Conservation (phyloP, 2,888 invertebrate genomes). For the Rhagonycha lutea region DNA sequence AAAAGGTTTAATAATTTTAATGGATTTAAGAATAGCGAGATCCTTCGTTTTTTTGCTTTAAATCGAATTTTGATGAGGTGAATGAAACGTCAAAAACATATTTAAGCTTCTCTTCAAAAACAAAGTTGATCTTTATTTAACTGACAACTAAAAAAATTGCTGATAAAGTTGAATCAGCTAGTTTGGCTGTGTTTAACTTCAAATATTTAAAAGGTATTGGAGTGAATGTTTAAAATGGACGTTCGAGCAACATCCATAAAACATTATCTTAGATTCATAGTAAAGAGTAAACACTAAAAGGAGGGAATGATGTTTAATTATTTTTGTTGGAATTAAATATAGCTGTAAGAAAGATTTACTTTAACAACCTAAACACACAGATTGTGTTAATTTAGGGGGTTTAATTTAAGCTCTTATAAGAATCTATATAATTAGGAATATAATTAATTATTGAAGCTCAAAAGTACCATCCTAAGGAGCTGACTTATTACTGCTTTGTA, state of each 20-base stretch:
- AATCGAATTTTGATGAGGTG: background rate
- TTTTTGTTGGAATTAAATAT: background rate
- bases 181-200: background rate
- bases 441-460: background rate
- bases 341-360: background rate
- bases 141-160: background rate
- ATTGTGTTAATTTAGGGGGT: background rate
- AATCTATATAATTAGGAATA: background rate
- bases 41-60: background rate
- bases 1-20: background rate
- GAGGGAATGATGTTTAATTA: background rate
- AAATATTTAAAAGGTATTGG: background rate
- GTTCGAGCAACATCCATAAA: background rate
- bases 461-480: background rate
- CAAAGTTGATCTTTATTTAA: background rate
- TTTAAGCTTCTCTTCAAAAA: background rate
- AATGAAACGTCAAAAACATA: background rate
- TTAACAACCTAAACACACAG: background rate
- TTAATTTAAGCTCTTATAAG: background rate
- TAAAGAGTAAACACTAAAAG: background rate
- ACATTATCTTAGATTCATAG: background rate
- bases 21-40: background rate
- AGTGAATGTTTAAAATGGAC: background rate
- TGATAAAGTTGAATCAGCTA: background rate
- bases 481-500: too few species aligned